Evolutionary conservation across 2,888 invertebrate species (phyloP), one percentile per base, ranked within the genome.

Genomic region (Coronaproctus castanopsis): DNA sequence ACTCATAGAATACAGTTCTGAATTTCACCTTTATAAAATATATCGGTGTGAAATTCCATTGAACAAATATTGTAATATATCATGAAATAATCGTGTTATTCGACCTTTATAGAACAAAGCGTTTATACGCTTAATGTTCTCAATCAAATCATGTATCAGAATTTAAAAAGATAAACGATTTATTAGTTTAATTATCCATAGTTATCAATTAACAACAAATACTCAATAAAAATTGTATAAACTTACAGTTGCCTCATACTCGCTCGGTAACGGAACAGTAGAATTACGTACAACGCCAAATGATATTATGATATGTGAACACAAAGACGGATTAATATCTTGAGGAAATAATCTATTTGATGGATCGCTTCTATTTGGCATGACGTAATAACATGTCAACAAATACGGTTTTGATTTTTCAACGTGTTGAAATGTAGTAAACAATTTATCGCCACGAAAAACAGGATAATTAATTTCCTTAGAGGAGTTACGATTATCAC

Each of bases 241-340:
- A 23, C 57, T 48, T 58, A 60, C 63, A 19, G 53, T 48, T 18
- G 24, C 52, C 24, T 63, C 63, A 52, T 36, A 58, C n/a, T 54
- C 52, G 22, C 57, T 60, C 8, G 58, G 24, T 21, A 63, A 62
- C 24, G 59, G 60, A 54, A 63, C 53, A 22, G 53, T 57, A 10
- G 59, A 58, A 19, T 62, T 59, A 53, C 56, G 57, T 51, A 90
- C 75, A 61, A 71, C 70, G 21, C 82, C 83, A 74, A 86, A 84
- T 52, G 83, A 89, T 60, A 87, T 73, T 70, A 86, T 86, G 62
- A 90, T 79, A 71, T 90, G 90, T 1, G 88, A 87, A 70, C 90
- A 91, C 60, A 90, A 74, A 66, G 77, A 71, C 22, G 86, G 79
- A 68, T 85, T 80, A 24, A 89, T 77, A 65, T 76, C 72, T 48